These are phyloP conservation scores for Embiotoca jacksoni DNA, from an alignment of 2,113 vertebrate genomes.

Conservation along the genomic window DNA sequence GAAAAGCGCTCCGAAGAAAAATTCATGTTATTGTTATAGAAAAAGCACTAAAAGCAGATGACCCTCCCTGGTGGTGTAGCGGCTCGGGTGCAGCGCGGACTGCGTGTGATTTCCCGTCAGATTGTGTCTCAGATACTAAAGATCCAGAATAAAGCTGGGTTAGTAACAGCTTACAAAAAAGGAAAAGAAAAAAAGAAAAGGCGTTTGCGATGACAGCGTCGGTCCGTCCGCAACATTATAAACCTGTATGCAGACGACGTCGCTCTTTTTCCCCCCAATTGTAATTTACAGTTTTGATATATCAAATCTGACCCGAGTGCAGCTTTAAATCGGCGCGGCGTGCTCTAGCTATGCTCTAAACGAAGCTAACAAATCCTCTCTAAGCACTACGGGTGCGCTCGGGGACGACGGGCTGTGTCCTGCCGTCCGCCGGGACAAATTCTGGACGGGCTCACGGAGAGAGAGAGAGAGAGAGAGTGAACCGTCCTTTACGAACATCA, in stretches of 20 bases:
- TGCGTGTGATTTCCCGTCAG: too few species aligned
- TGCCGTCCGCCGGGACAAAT: conserved; percentile 36
- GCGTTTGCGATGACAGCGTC: too few species aligned
- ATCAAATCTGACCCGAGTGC: conserved; percentile 30
- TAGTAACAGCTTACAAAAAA: too few species aligned
- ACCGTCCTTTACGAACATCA: conserved; percentile 10
- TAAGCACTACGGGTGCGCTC: conserved; percentile 43
- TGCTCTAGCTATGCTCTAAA: conserved; percentile 32
- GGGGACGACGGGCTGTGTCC: conserved; percentile 39
- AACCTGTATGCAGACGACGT: not conserved
- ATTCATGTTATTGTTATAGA: not conserved
- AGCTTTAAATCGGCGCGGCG: conserved; percentile 38
- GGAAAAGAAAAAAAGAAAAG: too few species aligned
- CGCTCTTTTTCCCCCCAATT: not conserved
- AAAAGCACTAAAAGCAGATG: conserved; percentile 7
- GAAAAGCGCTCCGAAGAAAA: conserved; percentile 11
- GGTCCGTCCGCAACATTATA: too few species aligned
- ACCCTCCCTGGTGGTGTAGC: conserved; percentile 36
- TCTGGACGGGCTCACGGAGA: conserved; percentile 44
- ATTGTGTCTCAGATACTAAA: not conserved
- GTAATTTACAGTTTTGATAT: not conserved
- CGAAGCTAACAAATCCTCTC: conserved; percentile 33
- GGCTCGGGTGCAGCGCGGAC: not conserved
- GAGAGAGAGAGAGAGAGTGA: not conserved
- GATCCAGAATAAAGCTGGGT: too few species aligned